Conservation (phyloP, 37 sponge, comb jelly and placozoan species). For the Tethya wilhelma region DNA sequence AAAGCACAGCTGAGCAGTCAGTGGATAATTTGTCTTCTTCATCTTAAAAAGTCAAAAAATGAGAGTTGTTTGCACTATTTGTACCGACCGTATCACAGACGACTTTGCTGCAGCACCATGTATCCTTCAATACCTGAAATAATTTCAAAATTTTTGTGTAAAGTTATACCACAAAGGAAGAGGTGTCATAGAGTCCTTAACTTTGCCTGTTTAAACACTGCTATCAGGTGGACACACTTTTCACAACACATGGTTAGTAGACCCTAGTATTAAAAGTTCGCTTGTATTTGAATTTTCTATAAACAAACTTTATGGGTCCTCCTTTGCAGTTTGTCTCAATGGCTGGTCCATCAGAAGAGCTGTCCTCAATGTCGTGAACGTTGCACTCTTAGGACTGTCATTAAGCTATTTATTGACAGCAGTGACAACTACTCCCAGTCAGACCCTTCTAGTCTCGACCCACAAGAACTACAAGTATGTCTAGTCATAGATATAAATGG, state of each 20-base stretch:
- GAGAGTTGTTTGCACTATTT: constrained; percentile 42
- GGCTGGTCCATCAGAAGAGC: constrained; percentile 46
- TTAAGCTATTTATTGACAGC: constrained; percentile 41
- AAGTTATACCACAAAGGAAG: neutral
- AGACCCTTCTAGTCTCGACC: neutral
- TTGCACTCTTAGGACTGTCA: constrained; percentile 20
- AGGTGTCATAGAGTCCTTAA: neutral
- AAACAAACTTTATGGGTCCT: neutral
- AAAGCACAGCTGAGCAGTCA: neutral
- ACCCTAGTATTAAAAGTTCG: neutral
- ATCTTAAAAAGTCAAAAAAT: too few species aligned
- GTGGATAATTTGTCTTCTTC: neutral
- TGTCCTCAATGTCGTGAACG: constrained; percentile 58
- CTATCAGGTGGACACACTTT: constrained; percentile 48
- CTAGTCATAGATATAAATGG: too few species aligned
- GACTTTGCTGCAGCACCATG: constrained; percentile 54
- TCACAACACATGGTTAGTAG: constrained; percentile 20
- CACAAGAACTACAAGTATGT: constrained; percentile 27
- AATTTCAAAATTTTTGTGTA: neutral
- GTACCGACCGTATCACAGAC: constrained; percentile 36
- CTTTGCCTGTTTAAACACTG: neutral
- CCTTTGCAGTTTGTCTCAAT: constrained; percentile 23
- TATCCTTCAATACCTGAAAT: neutral
- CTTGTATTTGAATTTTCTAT: neutral
- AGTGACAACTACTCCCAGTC: neutral